A percentile compares a stretch with the other conserved stretches of the same genome.
Evolutionary conservation across 2,113 vertebrate genomes (phyloP).

Genomic region (Hemibates koningsi): DNA sequence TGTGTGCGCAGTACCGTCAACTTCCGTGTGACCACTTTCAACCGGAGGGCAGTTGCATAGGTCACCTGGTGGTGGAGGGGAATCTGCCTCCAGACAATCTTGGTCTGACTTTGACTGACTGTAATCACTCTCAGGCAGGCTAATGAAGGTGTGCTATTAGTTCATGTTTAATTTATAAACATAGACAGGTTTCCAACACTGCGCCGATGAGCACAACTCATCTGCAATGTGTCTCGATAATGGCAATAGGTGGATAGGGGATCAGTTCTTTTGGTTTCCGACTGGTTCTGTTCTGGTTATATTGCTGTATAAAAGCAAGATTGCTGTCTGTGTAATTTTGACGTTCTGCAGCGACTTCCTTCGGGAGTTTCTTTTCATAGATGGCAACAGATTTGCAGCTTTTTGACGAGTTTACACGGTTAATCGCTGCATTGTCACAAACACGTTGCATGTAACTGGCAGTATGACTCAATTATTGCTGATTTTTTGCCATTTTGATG

Average conservation of each 20-base stretch:
- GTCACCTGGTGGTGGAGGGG: not conserved
- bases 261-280: not conserved
- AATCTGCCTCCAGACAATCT: not conserved
- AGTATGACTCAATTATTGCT: not conserved
- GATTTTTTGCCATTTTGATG: not conserved
- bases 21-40: not conserved
- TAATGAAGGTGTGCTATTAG: not conserved
- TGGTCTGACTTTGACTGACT: accelerated
- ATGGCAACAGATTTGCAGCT: not conserved
- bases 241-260: accelerated
- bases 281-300: not conserved
- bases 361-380: not conserved
- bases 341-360: not conserved
- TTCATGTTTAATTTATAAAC: not conserved
- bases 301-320: not conserved
- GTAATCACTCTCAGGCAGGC: not conserved
- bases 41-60: accelerated
- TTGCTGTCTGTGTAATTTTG: not conserved
- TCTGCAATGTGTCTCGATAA: not conserved
- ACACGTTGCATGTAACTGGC: not conserved
- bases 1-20: not conserved
- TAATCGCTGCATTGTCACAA: not conserved
- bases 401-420: not conserved
- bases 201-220: not conserved
- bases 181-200: not conserved